Percentiles rank a stretch among this genome's conserved stretches.
Evolutionary conservation across 1,140 invertebrate genomes (phyloP).

Genomic region (Pantala flavescens): DNA sequence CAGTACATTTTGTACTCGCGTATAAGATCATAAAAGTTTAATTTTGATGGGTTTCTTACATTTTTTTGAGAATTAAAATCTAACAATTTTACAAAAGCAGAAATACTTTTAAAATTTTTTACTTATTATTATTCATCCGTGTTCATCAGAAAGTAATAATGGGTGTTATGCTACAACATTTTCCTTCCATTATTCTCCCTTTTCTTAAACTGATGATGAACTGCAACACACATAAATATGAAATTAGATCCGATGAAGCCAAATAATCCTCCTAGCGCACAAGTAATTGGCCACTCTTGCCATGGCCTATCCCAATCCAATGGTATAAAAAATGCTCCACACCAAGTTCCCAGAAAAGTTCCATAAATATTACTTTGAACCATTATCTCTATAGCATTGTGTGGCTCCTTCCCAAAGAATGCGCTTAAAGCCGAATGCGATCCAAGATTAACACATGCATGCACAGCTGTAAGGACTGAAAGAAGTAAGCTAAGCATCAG

Average conservation of each 20-base stretch:
- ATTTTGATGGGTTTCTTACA: no score
- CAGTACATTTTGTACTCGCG: no score
- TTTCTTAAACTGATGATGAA: neutral
- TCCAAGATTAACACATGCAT: slow-evolving; percentile 49
- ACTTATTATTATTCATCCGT: no score
- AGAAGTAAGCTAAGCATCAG: slow-evolving; percentile 56
- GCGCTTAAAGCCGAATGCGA: slow-evolving; percentile 42
- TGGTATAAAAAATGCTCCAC: slow-evolving; percentile 76
- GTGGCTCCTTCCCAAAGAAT: slow-evolving; percentile 39
- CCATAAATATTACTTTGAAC: slow-evolving; percentile 39
- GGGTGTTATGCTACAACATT: neutral
- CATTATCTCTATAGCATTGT: slow-evolving; percentile 38
- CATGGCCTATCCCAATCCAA: slow-evolving; percentile 87
- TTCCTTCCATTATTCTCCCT: neutral
- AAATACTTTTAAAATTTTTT: no score
- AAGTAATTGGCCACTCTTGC: slow-evolving; percentile 75
- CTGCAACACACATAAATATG: slow-evolving; percentile 29
- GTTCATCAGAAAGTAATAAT: no score
- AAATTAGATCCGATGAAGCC: slow-evolving; percentile 49
- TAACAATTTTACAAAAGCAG: no score
- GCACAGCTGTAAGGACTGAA: slow-evolving; percentile 53
- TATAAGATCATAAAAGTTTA: no score
- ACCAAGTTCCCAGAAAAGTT: slow-evolving; percentile 70
- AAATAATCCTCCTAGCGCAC: slow-evolving; percentile 53
- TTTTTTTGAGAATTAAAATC: no score